Base-by-base conservation (phyloP, 2,888 invertebrate genomes). In the Athetis lepigone region DNA sequence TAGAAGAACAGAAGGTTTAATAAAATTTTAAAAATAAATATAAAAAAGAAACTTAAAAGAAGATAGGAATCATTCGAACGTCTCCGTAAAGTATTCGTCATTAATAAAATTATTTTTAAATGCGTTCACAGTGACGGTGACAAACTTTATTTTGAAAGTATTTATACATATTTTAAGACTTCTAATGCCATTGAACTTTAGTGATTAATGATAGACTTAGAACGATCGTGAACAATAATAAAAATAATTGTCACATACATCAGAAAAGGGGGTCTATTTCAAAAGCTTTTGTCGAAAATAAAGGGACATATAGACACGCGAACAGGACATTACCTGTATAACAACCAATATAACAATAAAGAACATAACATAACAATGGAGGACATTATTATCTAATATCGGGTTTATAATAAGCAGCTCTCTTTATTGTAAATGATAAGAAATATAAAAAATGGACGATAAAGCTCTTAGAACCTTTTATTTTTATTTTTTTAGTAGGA, bases 291-390 rank as follows among this genome's bases (percentile, higher is more conserved):
- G 42, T 56, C 36, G 49, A 55, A 73, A 49, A 55, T 25, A 62
- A 74, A 70, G 68, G 60, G 75, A 78, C 70, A 70, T 36, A 59
- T 45, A 25, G 23, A 67, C 81, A 80, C 80, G 80, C 80, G 54
- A 80, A 47, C 37, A 52, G 33, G 37, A 64, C 81, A 80, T 80
- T 80, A 80, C 23, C 36, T 23, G 36, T 52, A 19, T 43, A 56
- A 63, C 58, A 67, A 69, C 55, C 50, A 64, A 61, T 50, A 37
- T 39, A 27, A 79, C 70, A 79, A 75, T 54, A 73, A 65, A 55
- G 29, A 16, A n/a, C n/a, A n/a, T n/a, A 64, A 61, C 47, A 37
- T 39, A 27, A 79, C 70, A 79, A 75, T 54, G 70, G 67, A 55
- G 29, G 16, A 16, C 50, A 51, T 46, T 75, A 70, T 61, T 65